Conservation (phyloP, 2,888 invertebrate genomes). For the Hydropsyche betteni region DNA sequence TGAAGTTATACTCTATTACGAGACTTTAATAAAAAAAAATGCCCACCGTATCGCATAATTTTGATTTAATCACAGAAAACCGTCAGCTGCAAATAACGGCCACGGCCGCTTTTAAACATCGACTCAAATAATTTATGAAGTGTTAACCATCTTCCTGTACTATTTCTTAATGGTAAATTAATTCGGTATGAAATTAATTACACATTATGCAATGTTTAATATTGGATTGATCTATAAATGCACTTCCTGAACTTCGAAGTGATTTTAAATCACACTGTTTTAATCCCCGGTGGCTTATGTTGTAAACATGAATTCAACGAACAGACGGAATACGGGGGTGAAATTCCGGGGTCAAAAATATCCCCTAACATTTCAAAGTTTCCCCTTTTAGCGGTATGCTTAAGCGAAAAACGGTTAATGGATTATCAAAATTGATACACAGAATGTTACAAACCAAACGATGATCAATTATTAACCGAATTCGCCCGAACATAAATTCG, state of each 20-base stretch:
- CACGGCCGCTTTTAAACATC: neutral
- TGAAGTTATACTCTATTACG: slow-evolving; percentile 13
- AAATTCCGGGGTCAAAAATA: slow-evolving; percentile 25
- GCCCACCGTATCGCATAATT: slow-evolving; percentile 17
- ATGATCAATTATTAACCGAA: no score
- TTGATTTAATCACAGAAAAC: slow-evolving; percentile 22
- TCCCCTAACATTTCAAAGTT: slow-evolving; percentile 10
- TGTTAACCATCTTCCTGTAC: neutral
- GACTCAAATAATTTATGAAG: slow-evolving; percentile 16
- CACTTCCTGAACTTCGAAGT: slow-evolving; percentile 41
- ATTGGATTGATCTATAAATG: neutral
- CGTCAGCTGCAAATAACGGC: slow-evolving; percentile 20
- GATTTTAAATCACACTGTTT: slow-evolving; percentile 49
- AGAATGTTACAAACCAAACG: no score
- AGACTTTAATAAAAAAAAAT: slow-evolving; percentile 14
- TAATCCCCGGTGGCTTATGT: slow-evolving; percentile 49
- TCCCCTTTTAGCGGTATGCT: slow-evolving; percentile 27
- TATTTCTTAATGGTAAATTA: neutral
- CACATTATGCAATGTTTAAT: neutral
- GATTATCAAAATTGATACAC: neutral
- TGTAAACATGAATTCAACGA: slow-evolving; percentile 46
- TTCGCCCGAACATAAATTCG: no score
- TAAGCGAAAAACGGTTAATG: slow-evolving; percentile 17
- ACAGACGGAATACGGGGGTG: neutral
- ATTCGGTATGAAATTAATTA: neutral